Evolutionary conservation across 1,140 invertebrate species (phyloP), one percentile per base, ranked within the genome.

Genomic region (Trichogramma pretiosum): DNA sequence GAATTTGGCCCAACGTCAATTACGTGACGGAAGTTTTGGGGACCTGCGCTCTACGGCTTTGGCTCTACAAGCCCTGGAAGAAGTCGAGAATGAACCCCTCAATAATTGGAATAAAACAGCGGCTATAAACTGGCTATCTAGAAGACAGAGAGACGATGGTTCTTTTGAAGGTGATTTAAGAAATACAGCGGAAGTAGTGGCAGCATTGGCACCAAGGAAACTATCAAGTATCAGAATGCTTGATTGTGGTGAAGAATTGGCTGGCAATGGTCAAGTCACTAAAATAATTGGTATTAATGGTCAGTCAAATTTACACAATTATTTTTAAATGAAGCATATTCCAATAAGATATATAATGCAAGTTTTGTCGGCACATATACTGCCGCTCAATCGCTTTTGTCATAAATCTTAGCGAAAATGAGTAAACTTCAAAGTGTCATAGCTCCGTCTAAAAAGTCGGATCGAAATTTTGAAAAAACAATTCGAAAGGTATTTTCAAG

Each of bases 41-140:
- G 85, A 84, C 42, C 61, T 89, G n/a, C 81, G 83, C 33, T 83
- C 84, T 17, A 90, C 87, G 0, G 84, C 85, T 0, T 60, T 90
- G 22, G 85, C 85, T 42, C 81, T 89, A 66, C 84, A 87, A 69
- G 86, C 85, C 1, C 63, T 89, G 3, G 80, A 85, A 64, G 82
- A 84, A 52, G 73, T 79, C 1, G 81, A 82, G 59, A 77, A 68
- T 56, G 82, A 75, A 62, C 74, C 65, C 18, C 76, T 63, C 44
- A 74, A 59, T 39, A 77, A 74, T 52, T 89, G 86, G 85, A 89
- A 88, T 57, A 76, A 80, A 34, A 82, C 85, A 0, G 80, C 82
- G 1, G 85, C 86, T 2, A 72, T 83, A 5, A 67, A 76, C 13
- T 89, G 83, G 76, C 71, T 90, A 7, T 70, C 81, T n/a, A 75